Evolutionary conservation across 2,888 invertebrate genomes (phyloP), one percentile per base, ranked within the genome.

Genomic region (Parnassius glacialis): DNA sequence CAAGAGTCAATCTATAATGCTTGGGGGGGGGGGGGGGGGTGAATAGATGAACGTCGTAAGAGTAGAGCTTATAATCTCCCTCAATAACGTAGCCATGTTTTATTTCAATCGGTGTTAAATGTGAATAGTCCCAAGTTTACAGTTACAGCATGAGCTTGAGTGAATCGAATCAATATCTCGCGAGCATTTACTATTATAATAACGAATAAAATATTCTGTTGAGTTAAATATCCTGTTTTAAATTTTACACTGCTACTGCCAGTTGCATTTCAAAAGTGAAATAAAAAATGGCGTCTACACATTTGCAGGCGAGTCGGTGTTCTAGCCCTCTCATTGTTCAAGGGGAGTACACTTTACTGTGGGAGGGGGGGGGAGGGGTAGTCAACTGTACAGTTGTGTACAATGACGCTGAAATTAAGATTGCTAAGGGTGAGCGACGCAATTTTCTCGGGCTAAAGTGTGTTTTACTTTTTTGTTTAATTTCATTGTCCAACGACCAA

Each of bases 401-500:
- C 57, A 57, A 62, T 61, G 61, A 52, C 61, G 44, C 53, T 57
- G 57, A 57, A 62, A 62, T 62, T 62, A 62, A 62, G 62, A 62
- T 62, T 53, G 62, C 62, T 62, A 44, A 48, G 57, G 57, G 62
- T 57, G 62, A 10, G 61, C 56, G 52, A 61, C 48, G 57, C 57
- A 57, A 62, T 62, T 62, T 57, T 52, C 48, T 44, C 57, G 53
- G 53, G 42, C 53, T 62, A 44, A 62, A 62, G 57, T 61, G 48
- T 54, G 58, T 62, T 34, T 54, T 42, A 54, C 42, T 62, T 45
- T 58, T 61, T 54, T 50, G 25, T 57, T 43, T 42, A 10, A 12
- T 11, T 41, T 12, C n/a, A 41, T 9, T 9, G 13, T 13, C 48
- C 13, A 10, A 48, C 13, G 41, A 16, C 47, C 2, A 41, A 44